phyloP scores from a whole-genome alignment of 2,113 vertebrate species.

The Gila orcuttii region DNA sequence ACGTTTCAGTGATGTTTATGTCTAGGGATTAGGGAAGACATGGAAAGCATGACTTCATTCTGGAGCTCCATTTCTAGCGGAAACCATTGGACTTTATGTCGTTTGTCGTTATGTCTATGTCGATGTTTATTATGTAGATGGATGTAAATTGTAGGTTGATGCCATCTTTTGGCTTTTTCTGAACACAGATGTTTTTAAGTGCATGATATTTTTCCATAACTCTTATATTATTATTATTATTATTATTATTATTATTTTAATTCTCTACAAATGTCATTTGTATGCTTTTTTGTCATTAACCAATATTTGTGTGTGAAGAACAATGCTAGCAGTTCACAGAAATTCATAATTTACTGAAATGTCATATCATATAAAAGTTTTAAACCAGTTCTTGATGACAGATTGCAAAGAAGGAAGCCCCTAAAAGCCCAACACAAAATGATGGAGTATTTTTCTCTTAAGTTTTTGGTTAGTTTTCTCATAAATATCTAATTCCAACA shows the following conservation, averaged over 20 bases:
- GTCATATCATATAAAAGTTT: not conserved
- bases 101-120: too few species aligned
- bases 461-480: not conserved
- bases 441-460: not conserved
- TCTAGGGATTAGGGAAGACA: not conserved
- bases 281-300: too few species aligned
- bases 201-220: too few species aligned
- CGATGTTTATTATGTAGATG: not conserved
- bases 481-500: not conserved
- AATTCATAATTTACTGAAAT: not conserved
- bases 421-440: not conserved
- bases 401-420: not conserved
- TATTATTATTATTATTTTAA: too few species aligned
- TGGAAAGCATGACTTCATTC: not conserved
- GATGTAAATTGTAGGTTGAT: not conserved
- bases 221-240: too few species aligned
- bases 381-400: not conserved
- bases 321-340: not conserved
- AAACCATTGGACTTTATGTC: not conserved
- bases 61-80: not conserved
- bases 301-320: too few species aligned
- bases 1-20: not conserved
- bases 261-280: too few species aligned
- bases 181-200: too few species aligned
- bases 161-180: too few species aligned